Evolutionary conservation across 1,140 invertebrate species (phyloP).

Genomic region (Diprion similis): DNA sequence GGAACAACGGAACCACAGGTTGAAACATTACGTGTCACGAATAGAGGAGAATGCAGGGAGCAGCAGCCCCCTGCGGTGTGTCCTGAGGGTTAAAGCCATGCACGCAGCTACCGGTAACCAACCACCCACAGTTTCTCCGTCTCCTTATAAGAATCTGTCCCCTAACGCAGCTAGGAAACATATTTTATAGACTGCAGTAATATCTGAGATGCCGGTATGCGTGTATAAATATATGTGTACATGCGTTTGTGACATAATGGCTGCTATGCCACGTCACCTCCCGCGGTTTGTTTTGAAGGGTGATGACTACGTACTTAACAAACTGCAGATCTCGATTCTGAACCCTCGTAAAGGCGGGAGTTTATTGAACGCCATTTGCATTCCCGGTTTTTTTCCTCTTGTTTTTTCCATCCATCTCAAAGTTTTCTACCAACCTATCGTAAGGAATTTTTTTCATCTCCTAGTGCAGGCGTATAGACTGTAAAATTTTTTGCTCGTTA

Average conservation of each 20-base stretch:
- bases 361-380: slow-evolving; percentile 2
- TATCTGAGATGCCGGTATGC: background rate
- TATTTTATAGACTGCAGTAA: background rate
- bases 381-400: background rate
- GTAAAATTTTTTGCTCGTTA: too few species aligned
- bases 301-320: slow-evolving; percentile 3
- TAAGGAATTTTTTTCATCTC: too few species aligned
- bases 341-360: background rate
- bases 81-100: background rate
- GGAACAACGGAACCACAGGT: too few species aligned
- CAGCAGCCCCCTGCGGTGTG: background rate
- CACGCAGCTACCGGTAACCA: background rate
- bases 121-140: background rate
- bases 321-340: background rate
- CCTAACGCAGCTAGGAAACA: background rate
- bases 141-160: background rate
- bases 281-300: slow-evolving; percentile 4
- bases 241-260: background rate
- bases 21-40: too few species aligned
- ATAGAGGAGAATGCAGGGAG: too few species aligned
- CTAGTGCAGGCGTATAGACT: too few species aligned
- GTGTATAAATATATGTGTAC: too few species aligned
- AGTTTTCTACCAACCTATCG: too few species aligned
- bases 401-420: too few species aligned
- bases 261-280: background rate